Percentiles rank a stretch among this genome's conserved stretches.
phyloP scores from a whole-genome alignment of 1,140 invertebrate genomes.

The Hylaeus anthracinus region DNA sequence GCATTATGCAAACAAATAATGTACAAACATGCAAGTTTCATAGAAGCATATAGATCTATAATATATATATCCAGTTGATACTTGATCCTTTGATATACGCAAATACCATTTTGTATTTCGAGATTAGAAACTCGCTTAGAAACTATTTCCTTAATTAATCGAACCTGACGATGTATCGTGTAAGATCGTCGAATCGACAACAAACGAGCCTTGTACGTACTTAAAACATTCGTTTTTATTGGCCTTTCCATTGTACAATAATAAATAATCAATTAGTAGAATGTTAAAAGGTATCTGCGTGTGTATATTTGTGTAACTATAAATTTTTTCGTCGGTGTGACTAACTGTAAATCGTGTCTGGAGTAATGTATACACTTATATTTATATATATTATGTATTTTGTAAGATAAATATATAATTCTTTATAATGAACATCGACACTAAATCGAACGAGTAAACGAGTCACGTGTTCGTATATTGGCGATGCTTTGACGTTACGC shows the following conservation, averaged over 20 bases:
- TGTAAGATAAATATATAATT: constrained; percentile 33
- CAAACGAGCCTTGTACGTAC: constrained; percentile 72
- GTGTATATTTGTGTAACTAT: constrained; percentile 19
- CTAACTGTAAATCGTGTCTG: constrained; percentile 26
- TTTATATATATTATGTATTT: constrained; percentile 45
- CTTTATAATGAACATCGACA: constrained; percentile 50
- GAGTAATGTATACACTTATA: constrained; percentile 36
- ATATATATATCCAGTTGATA: too few relatives aligned
- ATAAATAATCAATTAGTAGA: constrained; percentile 78
- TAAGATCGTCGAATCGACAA: constrained; percentile 55
- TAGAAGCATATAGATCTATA: too few relatives aligned
- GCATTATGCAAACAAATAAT: too few relatives aligned
- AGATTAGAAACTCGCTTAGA: not conserved
- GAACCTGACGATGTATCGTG: not conserved
- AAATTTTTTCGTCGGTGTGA: constrained; percentile 7
- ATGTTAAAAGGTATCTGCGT: constrained; percentile 57
- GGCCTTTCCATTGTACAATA: constrained; percentile 78
- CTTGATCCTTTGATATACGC: too few relatives aligned
- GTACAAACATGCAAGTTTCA: too few relatives aligned
- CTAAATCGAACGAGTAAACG: constrained; percentile 65
- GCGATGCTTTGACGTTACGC: not conserved
- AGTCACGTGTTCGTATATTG: constrained; percentile 39
- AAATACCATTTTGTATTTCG: too few relatives aligned
- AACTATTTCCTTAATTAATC: not conserved
- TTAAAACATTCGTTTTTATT: constrained; percentile 78